Percentiles rank a stretch among this genome's conserved stretches.
phyloP scores from a whole-genome alignment of 2,797 vertebrate genomes.

The Cirrhinus mrigala region DNA sequence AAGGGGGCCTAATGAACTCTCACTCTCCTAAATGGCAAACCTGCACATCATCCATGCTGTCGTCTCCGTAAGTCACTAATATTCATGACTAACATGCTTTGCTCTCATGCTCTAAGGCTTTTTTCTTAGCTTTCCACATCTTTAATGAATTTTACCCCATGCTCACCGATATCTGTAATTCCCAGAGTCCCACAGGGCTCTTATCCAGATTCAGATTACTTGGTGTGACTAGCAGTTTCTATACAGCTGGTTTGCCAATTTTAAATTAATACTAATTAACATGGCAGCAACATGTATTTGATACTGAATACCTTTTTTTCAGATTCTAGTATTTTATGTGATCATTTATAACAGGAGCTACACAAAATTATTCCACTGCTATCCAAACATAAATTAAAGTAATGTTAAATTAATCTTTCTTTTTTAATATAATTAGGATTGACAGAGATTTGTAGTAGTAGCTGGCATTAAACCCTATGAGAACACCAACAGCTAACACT shows the following conservation, averaged over 20 bases:
- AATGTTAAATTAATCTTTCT: background rate
- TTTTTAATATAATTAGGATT: background rate
- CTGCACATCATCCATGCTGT: background rate
- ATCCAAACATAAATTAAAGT: background rate
- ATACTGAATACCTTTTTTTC: background rate
- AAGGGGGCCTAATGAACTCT: background rate
- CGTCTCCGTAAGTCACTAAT: slow-evolving; percentile 19
- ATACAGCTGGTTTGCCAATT: background rate
- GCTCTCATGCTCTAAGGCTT: background rate
- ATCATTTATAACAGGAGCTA: background rate
- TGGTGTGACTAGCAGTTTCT: background rate
- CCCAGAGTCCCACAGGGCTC: background rate
- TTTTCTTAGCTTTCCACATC: background rate
- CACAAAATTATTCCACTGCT: background rate
- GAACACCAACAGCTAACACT: background rate
- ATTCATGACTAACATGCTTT: slow-evolving; percentile 38
- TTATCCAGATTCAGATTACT: slow-evolving; percentile 3
- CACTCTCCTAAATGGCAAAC: slow-evolving; percentile 2
- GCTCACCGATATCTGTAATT: background rate
- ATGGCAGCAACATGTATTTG: background rate
- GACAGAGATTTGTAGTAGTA: background rate
- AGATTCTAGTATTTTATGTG: background rate
- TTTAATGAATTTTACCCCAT: slow-evolving; percentile 6
- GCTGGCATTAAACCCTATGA: background rate
- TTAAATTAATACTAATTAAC: background rate